phyloP scores from a whole-genome alignment of 2,113 vertebrate species.

The Takifugu flavidus region DNA sequence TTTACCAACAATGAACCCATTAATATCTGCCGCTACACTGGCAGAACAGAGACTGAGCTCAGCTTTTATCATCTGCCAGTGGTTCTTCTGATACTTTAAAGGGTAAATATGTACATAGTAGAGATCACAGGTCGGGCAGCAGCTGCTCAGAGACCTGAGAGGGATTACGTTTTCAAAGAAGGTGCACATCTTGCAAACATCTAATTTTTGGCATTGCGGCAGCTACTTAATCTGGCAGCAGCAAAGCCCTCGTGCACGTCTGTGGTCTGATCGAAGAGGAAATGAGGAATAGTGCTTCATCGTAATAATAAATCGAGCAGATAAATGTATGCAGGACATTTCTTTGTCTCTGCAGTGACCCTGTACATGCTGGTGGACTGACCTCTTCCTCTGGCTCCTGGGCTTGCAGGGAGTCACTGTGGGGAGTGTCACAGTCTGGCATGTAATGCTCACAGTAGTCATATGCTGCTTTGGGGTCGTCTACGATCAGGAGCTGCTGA shows the following conservation, averaged over 20 bases:
- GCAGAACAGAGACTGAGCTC: no score
- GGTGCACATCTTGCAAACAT: neutral
- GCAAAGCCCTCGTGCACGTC: no score
- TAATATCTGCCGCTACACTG: no score
- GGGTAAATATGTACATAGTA: neutral
- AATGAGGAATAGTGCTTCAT: no score
- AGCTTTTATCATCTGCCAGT: neutral
- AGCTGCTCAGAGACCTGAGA: neutral
- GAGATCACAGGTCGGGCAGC: neutral
- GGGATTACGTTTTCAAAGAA: constrained; percentile 4
- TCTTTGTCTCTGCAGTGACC: no score
- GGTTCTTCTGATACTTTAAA: neutral
- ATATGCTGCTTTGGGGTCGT: constrained; percentile 89
- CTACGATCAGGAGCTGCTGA: constrained; percentile 90
- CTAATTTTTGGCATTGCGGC: neutral
- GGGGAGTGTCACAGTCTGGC: constrained; percentile 90
- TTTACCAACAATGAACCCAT: no score
- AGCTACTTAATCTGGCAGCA: neutral
- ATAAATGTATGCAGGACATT: no score
- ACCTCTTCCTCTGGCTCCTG: constrained; percentile 89
- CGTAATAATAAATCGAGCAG: no score
- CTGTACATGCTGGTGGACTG: constrained; percentile 28
- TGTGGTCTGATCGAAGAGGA: no score
- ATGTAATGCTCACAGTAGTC: constrained; percentile 98
- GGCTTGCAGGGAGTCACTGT: constrained; percentile 82